Conservation (phyloP, 2,888 invertebrate genomes). For the Leptothorax acervorum region DNA sequence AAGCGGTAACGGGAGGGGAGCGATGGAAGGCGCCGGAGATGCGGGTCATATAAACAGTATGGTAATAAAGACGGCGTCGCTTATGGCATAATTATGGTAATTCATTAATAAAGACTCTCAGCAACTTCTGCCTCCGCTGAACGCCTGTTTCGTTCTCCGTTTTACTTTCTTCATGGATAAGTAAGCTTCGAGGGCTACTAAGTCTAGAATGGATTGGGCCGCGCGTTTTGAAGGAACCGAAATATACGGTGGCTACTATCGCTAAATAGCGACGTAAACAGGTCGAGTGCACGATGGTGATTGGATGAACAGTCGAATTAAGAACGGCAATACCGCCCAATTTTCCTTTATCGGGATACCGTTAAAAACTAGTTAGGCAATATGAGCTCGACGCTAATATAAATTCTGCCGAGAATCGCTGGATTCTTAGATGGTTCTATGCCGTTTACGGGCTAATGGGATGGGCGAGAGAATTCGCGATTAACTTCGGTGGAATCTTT, state of each 20-base stretch:
- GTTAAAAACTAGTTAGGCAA: constrained; percentile 60
- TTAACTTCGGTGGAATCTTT: constrained; percentile 27
- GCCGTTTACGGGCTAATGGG: constrained; percentile 62
- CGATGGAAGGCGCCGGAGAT: constrained; percentile 65
- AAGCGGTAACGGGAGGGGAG: constrained; percentile 50
- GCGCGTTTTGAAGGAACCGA: constrained; percentile 24
- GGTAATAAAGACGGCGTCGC: constrained; percentile 78
- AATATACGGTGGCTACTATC: not conserved
- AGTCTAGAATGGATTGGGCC: constrained; percentile 46
- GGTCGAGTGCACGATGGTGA: constrained; percentile 58
- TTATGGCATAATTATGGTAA: constrained; percentile 83
- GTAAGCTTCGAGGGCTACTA: constrained; percentile 40
- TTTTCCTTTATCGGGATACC: constrained; percentile 50
- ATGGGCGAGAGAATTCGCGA: constrained; percentile 54
- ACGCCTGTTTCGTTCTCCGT: constrained; percentile 64
- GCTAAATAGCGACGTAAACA: constrained; percentile 55
- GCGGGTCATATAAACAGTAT: constrained; percentile 79
- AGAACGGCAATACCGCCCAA: constrained; percentile 54
- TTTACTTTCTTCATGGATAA: constrained; percentile 53
- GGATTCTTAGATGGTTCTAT: constrained; percentile 60
- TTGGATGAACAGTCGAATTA: constrained; percentile 57
- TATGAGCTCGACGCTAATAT: constrained; percentile 52
- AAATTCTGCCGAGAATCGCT: constrained; percentile 66
- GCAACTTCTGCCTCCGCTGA: constrained; percentile 69
- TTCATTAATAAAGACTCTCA: constrained; percentile 79